Conservation (phyloP, 2,888 invertebrate genomes). For the Druceiella hillmani region DNA sequence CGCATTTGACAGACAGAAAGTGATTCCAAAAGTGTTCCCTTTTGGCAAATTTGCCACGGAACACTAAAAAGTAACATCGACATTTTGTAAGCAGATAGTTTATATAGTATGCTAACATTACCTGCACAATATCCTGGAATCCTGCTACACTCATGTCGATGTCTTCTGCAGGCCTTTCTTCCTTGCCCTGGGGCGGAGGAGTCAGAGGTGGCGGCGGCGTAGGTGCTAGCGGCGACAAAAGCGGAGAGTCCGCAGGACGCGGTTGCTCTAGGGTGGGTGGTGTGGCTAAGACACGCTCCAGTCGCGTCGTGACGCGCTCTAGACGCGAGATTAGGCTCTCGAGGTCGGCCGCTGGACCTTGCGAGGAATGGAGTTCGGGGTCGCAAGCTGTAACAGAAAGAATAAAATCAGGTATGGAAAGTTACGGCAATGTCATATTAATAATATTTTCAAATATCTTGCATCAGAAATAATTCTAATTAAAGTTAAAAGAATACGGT, state of each 20-base stretch:
- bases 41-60: too few relatives aligned
- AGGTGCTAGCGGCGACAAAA: conserved; percentile 25
- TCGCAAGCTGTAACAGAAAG: conserved; percentile 47
- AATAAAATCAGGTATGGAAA: too few relatives aligned
- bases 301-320: conserved; percentile 67
- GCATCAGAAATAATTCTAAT: too few relatives aligned
- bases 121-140: conserved; percentile 65
- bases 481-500: too few relatives aligned
- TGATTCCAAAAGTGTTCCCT: too few relatives aligned
- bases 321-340: conserved; percentile 66
- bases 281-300: conserved; percentile 53
- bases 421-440: too few relatives aligned
- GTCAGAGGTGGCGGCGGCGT: conserved; percentile 29
- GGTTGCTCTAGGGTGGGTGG: conserved; percentile 33
- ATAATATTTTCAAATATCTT: too few relatives aligned
- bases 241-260: conserved; percentile 33
- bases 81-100: too few relatives aligned
- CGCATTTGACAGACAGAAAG: too few relatives aligned
- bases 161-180: conserved; percentile 26
- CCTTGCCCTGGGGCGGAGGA: conserved; percentile 25
- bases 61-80: too few relatives aligned
- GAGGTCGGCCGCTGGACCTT: conserved; percentile 52
- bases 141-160: conserved; percentile 70
- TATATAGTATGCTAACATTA: conserved; percentile 27
- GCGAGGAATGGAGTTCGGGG: conserved; percentile 40